phyloP scores from a whole-genome alignment of 2,113 vertebrate genomes.

The Tichodroma muraria region DNA sequence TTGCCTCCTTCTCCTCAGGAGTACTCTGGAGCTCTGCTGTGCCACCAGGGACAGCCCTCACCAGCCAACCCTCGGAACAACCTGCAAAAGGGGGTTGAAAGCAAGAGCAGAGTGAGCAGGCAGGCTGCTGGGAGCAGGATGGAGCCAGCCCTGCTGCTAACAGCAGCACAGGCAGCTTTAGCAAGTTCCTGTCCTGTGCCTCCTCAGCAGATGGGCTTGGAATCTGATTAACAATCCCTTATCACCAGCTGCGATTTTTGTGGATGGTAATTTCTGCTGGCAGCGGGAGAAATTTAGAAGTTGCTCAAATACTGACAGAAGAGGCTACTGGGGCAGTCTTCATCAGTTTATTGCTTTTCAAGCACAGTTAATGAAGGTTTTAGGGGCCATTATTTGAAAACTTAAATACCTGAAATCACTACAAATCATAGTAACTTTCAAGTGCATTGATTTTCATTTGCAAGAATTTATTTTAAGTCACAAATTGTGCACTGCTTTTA shows the following conservation, averaged over 20 bases:
- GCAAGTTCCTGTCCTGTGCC: not conserved
- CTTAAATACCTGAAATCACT: constrained; percentile 32
- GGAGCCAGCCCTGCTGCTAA: not conserved
- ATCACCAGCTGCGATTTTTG: not conserved
- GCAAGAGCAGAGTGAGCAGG: not conserved
- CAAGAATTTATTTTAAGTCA: constrained; percentile 32
- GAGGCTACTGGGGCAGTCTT: not conserved
- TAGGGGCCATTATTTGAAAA: constrained; percentile 30
- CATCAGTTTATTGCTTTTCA: constrained; percentile 1
- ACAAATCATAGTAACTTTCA: not conserved
- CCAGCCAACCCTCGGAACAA: fast-evolving
- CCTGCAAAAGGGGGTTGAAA: not conserved
- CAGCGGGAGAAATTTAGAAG: not conserved
- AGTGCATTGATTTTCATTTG: constrained; percentile 25
- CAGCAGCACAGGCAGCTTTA: not conserved
- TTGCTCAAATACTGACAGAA: not conserved
- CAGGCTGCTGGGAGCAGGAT: not conserved
- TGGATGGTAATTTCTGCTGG: not conserved
- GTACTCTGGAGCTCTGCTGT: fast-evolving
- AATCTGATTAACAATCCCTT: not conserved
- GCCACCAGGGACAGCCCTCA: not conserved
- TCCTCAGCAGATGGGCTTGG: not conserved
- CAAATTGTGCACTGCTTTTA: not conserved
- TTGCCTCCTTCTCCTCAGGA: not conserved
- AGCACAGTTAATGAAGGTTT: not conserved